Evolutionary conservation across 37 sponge, comb jelly and placozoan species (phyloP).

Genomic region (Ianthella basta): DNA sequence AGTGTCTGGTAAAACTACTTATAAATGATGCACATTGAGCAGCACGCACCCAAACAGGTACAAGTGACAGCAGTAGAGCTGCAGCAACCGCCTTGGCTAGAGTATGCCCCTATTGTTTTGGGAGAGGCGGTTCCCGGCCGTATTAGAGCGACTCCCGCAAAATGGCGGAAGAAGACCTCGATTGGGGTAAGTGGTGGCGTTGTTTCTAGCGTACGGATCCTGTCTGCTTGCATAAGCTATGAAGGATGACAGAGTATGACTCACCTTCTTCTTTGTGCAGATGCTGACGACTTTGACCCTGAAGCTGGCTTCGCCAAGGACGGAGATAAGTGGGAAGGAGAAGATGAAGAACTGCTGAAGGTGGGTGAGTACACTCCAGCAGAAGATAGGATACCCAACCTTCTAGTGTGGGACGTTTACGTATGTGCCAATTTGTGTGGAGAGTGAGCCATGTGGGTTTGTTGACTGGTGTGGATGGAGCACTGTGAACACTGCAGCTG

Average conservation of each 20-base stretch:
- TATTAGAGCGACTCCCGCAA: neutral
- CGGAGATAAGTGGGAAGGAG: slow-evolving; percentile 51
- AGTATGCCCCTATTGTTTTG: neutral
- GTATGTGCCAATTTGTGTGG: no score
- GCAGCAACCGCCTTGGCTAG: no score
- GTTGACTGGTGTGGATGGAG: no score
- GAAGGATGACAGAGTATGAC: neutral
- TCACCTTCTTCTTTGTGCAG: neutral
- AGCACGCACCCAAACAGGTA: no score
- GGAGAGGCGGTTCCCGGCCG: neutral
- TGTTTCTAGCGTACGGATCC: neutral
- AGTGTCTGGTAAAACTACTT: no score
- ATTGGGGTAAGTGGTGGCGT: slow-evolving; percentile 37
- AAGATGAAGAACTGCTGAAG: slow-evolving; percentile 39
- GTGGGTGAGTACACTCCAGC: neutral
- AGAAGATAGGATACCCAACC: no score
- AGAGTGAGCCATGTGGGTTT: no score
- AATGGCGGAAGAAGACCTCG: slow-evolving; percentile 44
- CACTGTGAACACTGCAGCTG: no score
- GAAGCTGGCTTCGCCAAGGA: slow-evolving; percentile 62
- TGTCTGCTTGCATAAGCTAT: neutral
- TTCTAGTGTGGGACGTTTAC: no score
- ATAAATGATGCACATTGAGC: no score
- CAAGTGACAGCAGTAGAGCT: no score
- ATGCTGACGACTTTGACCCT: slow-evolving; percentile 66